Base-by-base conservation (phyloP, 2,797 vertebrate genomes). In the Coendou prehensilis region DNA sequence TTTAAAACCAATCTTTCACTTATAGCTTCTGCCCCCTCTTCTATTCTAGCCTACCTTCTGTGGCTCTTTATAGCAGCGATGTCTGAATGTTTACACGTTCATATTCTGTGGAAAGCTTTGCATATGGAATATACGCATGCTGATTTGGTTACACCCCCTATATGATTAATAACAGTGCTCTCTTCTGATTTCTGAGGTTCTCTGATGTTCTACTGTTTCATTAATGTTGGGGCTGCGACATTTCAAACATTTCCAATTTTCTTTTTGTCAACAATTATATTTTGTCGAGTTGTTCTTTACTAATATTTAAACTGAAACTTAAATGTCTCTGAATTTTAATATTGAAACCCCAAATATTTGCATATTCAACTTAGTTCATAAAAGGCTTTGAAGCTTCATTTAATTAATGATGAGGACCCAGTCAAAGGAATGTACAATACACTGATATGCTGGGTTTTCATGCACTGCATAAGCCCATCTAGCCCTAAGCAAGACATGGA, bases 1-100 rank as follows among this genome's bases (percentile, higher is more conserved):
- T 50, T 86, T 37, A 47, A 92, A 91, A 63, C 4, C 47, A 94
- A 89, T 5, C 28, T 89, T 92, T 79, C 57, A 89, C 56, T 71
- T 33, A 59, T 47, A 86, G 61, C 33, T 78, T 91, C 73, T 56
- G 4, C 20, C 59, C 76, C 15, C 13, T 83, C 26, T 71, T 91
- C 52, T 75, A 3, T 61, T 87, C 45, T 45, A 63, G 50, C 73
- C 33, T 50, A 45, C 30, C 50, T 41, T 64, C 67, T 89, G 22
- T 67, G n/a, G 3, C 47, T 89, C 5, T 79, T 82, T 26, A 75
- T 9, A 9, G n/a, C 17, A 91, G 54, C 0, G 28, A 63, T 28
- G 69, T 15, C 26, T 80, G 20, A 92, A 90, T 41, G 4, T 81
- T 90, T 85, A 67, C 33, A 45, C 50, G 30, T 90, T 88, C 14